Conservation (phyloP, 2,797 vertebrate species). For the Antrozous pallidus region DNA sequence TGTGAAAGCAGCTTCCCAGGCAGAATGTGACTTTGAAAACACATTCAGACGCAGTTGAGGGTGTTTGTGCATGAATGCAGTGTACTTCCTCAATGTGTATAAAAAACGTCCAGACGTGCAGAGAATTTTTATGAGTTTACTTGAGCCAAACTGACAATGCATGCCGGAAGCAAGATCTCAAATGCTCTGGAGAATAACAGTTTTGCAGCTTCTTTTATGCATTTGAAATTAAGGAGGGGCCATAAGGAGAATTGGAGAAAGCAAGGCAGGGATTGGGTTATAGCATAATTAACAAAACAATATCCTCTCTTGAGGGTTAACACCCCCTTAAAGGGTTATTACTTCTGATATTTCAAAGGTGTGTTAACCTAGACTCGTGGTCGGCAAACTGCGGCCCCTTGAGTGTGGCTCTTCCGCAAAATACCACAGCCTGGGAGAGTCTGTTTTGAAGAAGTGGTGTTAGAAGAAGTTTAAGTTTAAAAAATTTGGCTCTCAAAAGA, state of each 20-base stretch:
- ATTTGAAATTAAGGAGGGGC: not conserved
- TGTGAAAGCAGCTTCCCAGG: not conserved
- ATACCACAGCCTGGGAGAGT: no score
- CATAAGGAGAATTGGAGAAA: not conserved
- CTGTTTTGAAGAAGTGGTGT: no score
- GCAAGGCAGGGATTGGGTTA: not conserved
- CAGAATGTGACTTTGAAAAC: not conserved
- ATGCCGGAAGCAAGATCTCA: not conserved
- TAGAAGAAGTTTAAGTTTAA: no score
- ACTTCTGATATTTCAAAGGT: not conserved
- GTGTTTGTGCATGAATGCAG: not conserved
- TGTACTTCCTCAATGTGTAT: not conserved
- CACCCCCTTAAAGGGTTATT: not conserved
- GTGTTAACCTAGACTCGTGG: not conserved
- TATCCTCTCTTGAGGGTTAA: not conserved
- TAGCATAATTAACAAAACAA: not conserved
- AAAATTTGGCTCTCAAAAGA: no score
- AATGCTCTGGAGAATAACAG: not conserved
- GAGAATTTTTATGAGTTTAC: not conserved
- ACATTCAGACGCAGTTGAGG: not conserved
- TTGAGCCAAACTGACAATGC: not conserved
- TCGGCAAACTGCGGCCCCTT: no score
- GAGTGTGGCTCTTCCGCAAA: no score
- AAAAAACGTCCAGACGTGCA: not conserved
- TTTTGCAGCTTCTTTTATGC: not conserved